Conservation (phyloP, 2,888 invertebrate species). For the Noctua pronuba region DNA sequence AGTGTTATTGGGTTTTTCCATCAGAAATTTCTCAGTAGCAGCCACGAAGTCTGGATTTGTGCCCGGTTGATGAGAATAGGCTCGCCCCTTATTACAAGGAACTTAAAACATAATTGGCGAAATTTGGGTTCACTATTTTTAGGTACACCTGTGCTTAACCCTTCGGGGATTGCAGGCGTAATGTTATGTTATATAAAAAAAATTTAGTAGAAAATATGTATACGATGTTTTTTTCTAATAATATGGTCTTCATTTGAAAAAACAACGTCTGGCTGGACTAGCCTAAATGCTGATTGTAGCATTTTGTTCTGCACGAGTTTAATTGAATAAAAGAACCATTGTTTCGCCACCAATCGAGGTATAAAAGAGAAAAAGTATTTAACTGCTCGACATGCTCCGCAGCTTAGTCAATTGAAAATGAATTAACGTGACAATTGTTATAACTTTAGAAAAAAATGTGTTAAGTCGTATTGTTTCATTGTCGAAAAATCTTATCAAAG, state of each 20-base stretch:
- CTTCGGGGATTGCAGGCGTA: no score
- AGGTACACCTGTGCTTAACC: no score
- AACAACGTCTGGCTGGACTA: not conserved
- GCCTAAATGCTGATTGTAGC: not conserved
- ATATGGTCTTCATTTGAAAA: not conserved
- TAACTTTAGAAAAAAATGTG: not conserved
- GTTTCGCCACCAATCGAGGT: constrained; percentile 21
- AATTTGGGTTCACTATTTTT: no score
- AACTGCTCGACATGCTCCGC: constrained; percentile 1
- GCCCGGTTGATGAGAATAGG: no score
- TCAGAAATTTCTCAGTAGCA: no score
- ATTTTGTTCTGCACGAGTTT: not conserved
- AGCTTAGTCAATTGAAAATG: constrained; percentile 23
- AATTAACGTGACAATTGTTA: constrained; percentile 28
- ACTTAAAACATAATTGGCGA: no score
- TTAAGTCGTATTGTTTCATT: not conserved
- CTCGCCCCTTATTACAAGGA: no score
- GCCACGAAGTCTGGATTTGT: no score
- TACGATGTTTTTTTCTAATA: not conserved
- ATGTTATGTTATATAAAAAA: no score
- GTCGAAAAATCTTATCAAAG: no score
- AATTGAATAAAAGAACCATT: constrained; percentile 40
- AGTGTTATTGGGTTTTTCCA: no score
- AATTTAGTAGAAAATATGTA: not conserved
- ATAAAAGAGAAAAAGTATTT: constrained; percentile 22